Evolutionary conservation across 2,113 vertebrate genomes (phyloP).

Genomic region (Myrmecophaga tridactyla): DNA sequence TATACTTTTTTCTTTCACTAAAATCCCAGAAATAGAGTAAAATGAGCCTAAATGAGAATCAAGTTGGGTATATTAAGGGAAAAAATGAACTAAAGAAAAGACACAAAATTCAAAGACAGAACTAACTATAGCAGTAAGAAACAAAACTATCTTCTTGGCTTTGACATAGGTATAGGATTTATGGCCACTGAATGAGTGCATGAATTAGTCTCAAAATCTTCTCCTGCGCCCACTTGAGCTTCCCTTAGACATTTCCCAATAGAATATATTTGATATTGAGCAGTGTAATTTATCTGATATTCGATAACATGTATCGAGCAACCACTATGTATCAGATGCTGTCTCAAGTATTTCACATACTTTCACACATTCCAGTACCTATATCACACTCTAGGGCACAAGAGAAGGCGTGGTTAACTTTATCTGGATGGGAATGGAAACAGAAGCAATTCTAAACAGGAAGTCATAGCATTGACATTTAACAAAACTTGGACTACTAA

Average conservation of each 20-base stretch:
- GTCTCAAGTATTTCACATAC: not conserved
- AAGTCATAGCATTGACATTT: slow-evolving; percentile 27
- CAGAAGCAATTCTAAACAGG: slow-evolving; percentile 9
- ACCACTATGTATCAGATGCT: not conserved
- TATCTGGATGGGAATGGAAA: not conserved
- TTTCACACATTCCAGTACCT: not conserved
- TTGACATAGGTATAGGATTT: not conserved
- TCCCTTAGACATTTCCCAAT: not conserved
- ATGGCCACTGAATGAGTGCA: not conserved
- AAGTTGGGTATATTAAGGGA: not conserved
- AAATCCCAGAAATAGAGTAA: not conserved
- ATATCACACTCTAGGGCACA: not conserved
- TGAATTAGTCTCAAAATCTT: not conserved
- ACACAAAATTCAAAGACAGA: not conserved
- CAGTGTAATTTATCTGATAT: not conserved
- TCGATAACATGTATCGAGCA: not conserved
- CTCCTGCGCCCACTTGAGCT: not conserved
- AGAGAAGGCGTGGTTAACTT: not conserved
- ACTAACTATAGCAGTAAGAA: not conserved
- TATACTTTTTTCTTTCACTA: not conserved
- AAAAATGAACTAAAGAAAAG: not conserved
- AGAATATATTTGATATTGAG: not conserved
- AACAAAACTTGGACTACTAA: not conserved
- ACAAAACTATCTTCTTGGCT: not conserved
- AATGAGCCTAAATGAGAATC: not conserved